Evolutionary conservation across 2,113 vertebrate genomes (phyloP), one percentile per base, ranked within the genome.

Genomic region (Tyrannus savana): DNA sequence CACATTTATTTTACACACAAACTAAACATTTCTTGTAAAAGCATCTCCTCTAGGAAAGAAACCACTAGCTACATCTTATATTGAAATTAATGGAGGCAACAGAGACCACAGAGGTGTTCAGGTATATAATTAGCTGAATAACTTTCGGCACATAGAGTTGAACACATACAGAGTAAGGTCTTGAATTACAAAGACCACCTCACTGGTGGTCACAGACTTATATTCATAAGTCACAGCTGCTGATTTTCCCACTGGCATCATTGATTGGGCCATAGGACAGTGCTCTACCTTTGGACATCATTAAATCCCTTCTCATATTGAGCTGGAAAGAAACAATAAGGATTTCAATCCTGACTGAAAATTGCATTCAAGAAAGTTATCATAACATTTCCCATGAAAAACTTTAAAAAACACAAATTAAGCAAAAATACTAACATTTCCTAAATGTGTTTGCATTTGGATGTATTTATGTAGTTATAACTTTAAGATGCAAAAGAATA

Each of bases 291-390:
- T 84, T 68, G 78, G 66, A 37, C 25, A 80, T 30, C 17, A 35
- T 72, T 87, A 94, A 92, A 87, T 89, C 44, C 12, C 19, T 92
- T 94, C 81, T 49, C 77, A 72, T 84, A 81, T 19, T 55, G 69
- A 84, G 17, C 17, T 78, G 52, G 53, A 89, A 90, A 67, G 44
- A 59, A n/a, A 55, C 33, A 81, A 27, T 39, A 58, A 83, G 16
- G 16, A 59, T 87, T 86, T 93, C 4, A 44, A 2, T 87, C 30
- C 19, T 64, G 9, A 37, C 5, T 75, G 47, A 82, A 95, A 91
- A 79, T 10, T 35, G 9, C 21, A 69, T 59, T 18, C 7, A 60
- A 41, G 17, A 37, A 90, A 62, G 25, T 42, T 78, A 47, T 55
- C 19, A 14, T 53, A 66, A 1, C 2, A 60, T 73, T 81, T 74